Base-by-base conservation (phyloP, 2,888 invertebrate species). In the Drosophila aldrichi region DNA sequence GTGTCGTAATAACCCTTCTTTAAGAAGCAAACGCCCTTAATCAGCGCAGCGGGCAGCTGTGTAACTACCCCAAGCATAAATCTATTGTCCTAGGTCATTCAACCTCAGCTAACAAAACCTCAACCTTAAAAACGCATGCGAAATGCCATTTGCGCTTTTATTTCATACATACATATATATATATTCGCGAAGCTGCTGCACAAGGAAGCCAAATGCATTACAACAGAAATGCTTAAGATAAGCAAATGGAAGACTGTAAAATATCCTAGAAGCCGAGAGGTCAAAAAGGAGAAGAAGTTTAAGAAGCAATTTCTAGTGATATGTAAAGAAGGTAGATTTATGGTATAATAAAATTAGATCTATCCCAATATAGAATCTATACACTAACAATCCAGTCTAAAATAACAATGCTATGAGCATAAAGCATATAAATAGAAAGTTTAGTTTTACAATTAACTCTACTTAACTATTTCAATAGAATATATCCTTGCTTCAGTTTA, bases 71-170 rank as follows among this genome's bases (percentile, higher is more conserved):
- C 89, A 87, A 87, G 81, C 77, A 77, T 82, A 70, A 71, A 71
- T 77, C 77, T 84, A 87, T 87, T 87, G 87, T 87, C 87, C 89
- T 87, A 87, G 87, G 87, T 87, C 87, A 84, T 87, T 87, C 87
- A 87, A 87, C 87, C 77, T 79, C 73, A 64, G 70, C 55, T 63
- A 49, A 68, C 20, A 49, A n/a, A 74, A 74, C 78, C 78, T 79
- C 81, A 79, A 79, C 69, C 73, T 77, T 64, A 56, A 40, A 71
- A 82, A 76, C 85, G 74, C 79, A 82, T 74, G 82, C 79, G 84
- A 79, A 79, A 81, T 81, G 79, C 79, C 74, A 75, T 85, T 85
- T 81, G 79, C 74, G 79, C 80, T 87, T 84, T 87, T 84, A 84
- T 65, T 66, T 66, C 65, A 65, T 82, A 75, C 12, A 77, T 75